Conservation (phyloP, 2,888 invertebrate genomes). For the Argyresthia albistria region DNA sequence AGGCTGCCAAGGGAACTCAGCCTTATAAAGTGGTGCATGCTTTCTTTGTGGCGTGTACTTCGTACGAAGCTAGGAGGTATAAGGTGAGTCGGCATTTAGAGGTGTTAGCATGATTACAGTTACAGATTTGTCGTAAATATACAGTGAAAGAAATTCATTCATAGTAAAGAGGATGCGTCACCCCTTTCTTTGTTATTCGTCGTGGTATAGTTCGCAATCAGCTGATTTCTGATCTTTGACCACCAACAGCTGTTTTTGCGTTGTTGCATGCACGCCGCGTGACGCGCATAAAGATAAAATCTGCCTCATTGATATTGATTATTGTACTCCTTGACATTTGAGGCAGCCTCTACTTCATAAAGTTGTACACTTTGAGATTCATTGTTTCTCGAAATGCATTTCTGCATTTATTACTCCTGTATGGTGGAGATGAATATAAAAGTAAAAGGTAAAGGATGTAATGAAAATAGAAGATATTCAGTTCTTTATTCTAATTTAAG, state of each 20-base stretch:
- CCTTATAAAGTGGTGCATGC: conserved; percentile 86
- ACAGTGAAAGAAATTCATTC: background rate
- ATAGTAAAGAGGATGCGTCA: background rate
- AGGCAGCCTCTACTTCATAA: too few species aligned
- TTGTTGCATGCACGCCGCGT: background rate
- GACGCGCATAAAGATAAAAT: too few species aligned
- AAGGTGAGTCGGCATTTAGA: conserved; percentile 73
- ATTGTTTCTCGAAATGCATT: too few species aligned
- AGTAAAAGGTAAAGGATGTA: too few species aligned
- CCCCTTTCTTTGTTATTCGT: background rate
- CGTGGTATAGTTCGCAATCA: conserved; percentile 27
- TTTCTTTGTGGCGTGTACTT: conserved; percentile 88
- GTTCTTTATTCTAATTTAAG: too few species aligned
- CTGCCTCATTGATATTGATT: too few species aligned
- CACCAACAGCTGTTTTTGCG: conserved; percentile 52
- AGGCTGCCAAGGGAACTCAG: conserved; percentile 81
- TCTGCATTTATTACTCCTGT: too few species aligned
- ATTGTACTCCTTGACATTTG: too few species aligned
- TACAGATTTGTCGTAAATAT: background rate
- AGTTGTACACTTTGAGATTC: too few species aligned
- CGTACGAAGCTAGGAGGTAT: conserved; percentile 83
- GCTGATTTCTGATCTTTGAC: conserved; percentile 61
- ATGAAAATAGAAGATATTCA: too few species aligned
- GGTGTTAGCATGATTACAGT: too few species aligned
- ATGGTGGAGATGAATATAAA: too few species aligned